Percentiles rank a stretch among this genome's conserved stretches.
phyloP scores from a whole-genome alignment of 2,113 vertebrate species.

The Alectura lathami region DNA sequence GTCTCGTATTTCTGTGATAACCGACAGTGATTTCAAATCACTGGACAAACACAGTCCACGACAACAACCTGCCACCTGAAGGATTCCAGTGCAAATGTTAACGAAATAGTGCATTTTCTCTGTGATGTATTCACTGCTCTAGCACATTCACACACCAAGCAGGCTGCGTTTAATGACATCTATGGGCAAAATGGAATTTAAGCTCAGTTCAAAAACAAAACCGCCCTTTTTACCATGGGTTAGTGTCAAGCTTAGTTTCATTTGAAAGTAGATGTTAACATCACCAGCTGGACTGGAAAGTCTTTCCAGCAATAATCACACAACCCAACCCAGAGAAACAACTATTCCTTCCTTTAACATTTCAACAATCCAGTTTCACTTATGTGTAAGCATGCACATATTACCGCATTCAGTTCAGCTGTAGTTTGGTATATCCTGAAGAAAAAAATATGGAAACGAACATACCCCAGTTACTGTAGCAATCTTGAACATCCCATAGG shows the following conservation, averaged over 20 bases:
- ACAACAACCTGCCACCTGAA: conserved; percentile 88
- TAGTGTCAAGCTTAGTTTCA: background rate
- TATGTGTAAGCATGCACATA: background rate
- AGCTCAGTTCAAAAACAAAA: background rate
- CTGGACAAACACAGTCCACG: conserved; percentile 90
- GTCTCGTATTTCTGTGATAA: conserved; percentile 84
- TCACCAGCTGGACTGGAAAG: background rate
- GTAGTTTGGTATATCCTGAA: background rate
- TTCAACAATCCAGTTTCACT: background rate
- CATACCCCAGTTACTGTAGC: conserved; percentile 87
- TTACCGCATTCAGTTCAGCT: background rate
- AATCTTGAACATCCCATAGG: conserved; percentile 98
- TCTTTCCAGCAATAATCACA: background rate
- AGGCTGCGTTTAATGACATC: rapidly evolving
- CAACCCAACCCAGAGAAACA: background rate
- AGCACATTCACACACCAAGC: background rate
- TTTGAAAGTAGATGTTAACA: background rate
- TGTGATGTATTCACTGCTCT: background rate
- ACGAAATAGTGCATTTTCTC: background rate
- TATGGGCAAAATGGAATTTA: background rate
- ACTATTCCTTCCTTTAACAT: background rate
- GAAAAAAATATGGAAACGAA: background rate
- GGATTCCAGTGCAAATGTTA: background rate
- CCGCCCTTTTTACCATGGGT: background rate
- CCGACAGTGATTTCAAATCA: conserved; percentile 91